A percentile compares a stretch with the other conserved stretches of the same genome.
These are phyloP conservation scores for Chironomus striatipennis DNA, from an alignment of 1,140 invertebrate species.

Conservation along the genomic window DNA sequence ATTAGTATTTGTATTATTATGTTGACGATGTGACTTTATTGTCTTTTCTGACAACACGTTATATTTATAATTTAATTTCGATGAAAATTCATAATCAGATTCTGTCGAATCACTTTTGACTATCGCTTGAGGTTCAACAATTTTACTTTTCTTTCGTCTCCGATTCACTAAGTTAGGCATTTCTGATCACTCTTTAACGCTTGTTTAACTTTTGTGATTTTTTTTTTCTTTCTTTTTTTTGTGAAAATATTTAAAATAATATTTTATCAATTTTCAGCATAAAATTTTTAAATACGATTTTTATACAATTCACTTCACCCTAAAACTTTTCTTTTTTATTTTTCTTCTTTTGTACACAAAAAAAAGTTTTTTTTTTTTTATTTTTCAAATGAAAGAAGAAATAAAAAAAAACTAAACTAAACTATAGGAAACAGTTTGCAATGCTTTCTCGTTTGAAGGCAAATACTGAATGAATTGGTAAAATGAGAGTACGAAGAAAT, in stretches of 20 bases:
- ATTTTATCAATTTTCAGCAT: not conserved
- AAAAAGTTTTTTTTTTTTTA: not conserved
- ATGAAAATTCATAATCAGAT: conserved; percentile 12
- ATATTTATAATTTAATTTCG: conserved; percentile 15
- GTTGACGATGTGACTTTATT: not conserved
- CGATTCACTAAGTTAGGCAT: conserved; percentile 16
- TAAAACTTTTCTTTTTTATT: not conserved
- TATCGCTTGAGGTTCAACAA: not conserved
- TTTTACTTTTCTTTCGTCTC: conserved; percentile 17
- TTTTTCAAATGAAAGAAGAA: not conserved
- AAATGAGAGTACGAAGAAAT: conserved; percentile 20
- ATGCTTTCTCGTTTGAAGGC: conserved; percentile 17
- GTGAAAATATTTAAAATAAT: too few relatives aligned
- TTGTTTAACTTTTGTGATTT: not conserved
- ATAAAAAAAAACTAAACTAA: conserved; percentile 17
- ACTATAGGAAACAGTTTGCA: conserved; percentile 13
- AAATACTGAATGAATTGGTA: conserved; percentile 20
- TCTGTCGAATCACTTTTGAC: not conserved
- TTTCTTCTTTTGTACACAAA: conserved; percentile 1
- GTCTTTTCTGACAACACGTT: not conserved
- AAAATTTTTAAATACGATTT: conserved; percentile 2
- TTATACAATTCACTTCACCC: conserved; percentile 7
- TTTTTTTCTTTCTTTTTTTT: too few relatives aligned
- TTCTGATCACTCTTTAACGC: not conserved
- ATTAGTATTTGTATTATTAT: not conserved